Evolutionary conservation across 1,140 invertebrate genomes (phyloP), one percentile per base, ranked within the genome.

Genomic region (Drosophila sucinea): DNA sequence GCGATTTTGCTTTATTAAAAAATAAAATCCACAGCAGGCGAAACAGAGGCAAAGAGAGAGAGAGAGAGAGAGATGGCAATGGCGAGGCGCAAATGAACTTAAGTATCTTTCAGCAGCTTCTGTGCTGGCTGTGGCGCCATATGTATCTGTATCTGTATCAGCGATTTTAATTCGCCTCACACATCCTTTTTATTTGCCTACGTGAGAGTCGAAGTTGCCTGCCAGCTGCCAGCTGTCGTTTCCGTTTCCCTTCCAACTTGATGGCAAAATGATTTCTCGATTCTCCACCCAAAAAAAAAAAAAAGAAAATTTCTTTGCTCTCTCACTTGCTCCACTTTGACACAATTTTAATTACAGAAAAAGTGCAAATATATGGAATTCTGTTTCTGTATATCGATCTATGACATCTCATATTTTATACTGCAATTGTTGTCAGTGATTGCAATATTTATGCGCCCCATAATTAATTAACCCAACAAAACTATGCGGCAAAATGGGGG

Each of bases 1-100:
- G n/a, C 17, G 7, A 35, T 17, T 27, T 2, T 25, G 44, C 7
- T 51, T 51, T 51, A 51, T 51, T 51, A 51, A 51, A 51, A 25
- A 51, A 51, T 25, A 25, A 47, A 47, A 47, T 8, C n/a, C 23
- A 51, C 73, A 60, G n/a, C 10, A 61, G 41, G 32, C 44, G 40
- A 33, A 56, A n/a, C 35, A 41, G 44, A 8, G 63, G 23, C n/a
- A 23, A 38, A 35, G 6, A n/a, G 25, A 35, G 4, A 35, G 25
- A 60, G 41, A 44, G 32, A 58, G 7, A 3, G 23, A 40, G 11
- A 51, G 8, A 57, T 8, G 3, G 8, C 54, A 67, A 57, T 44
- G 33, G 62, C 69, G 80, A 89, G 76, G 79, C 84, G 77, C 79
- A 87, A 87, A 87, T 89, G 83, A 87, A 87, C 84, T 89, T 87